Evolutionary conservation across 1,140 invertebrate species (phyloP).

Genomic region (Drosophila teissieri): DNA sequence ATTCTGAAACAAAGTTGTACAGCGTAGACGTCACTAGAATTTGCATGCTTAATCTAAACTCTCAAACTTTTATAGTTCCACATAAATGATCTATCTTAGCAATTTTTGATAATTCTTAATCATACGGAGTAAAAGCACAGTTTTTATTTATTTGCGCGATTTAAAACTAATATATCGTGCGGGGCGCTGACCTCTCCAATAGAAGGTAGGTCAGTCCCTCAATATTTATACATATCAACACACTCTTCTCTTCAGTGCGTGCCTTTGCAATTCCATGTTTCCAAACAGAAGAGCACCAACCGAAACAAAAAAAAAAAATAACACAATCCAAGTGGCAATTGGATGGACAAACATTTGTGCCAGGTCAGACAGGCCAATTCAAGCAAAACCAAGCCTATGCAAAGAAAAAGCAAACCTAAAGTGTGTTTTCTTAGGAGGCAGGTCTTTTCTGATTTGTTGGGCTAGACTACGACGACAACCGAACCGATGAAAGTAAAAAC

Average conservation of each 20-base stretch:
- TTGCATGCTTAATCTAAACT: no score
- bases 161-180: no score
- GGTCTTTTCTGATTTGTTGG: slow-evolving; percentile 8
- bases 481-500: slow-evolving; percentile 84
- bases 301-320: slow-evolving; percentile 41
- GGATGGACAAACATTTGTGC: slow-evolving; percentile 47
- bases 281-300: not conserved
- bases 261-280: slow-evolving; percentile 35
- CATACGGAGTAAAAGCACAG: no score
- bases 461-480: slow-evolving; percentile 55
- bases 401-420: slow-evolving; percentile 44
- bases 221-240: not conserved
- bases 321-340: slow-evolving; percentile 55
- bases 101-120: no score
- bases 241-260: not conserved
- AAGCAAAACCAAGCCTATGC: slow-evolving; percentile 29
- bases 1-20: no score
- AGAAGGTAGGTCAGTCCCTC: not conserved
- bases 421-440: slow-evolving; percentile 27
- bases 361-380: slow-evolving; percentile 6
- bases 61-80: no score
- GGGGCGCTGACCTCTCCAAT: not conserved
- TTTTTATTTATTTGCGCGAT: no score
- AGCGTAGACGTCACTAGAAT: no score
- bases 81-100: no score